Percentiles rank a stretch among this genome's conserved stretches.
These are phyloP conservation scores for Actenoides hombroni DNA, from an alignment of 2,113 vertebrate species.

Conservation along the genomic window DNA sequence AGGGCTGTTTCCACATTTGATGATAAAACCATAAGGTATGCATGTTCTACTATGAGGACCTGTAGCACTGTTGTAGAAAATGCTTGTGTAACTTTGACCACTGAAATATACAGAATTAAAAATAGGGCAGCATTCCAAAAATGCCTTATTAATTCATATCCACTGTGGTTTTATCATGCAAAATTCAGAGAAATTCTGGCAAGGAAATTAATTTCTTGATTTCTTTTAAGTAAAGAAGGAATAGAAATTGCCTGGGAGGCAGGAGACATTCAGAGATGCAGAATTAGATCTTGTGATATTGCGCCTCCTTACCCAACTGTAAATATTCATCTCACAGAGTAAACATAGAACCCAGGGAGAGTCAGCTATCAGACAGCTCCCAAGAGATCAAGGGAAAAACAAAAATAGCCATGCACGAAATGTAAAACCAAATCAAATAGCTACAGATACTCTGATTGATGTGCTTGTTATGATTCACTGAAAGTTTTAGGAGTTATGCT, in stretches of 20 bases:
- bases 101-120: constrained; percentile 33
- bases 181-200: neutral
- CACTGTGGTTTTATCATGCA: neutral
- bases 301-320: neutral
- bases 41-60: constrained; percentile 33
- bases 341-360: neutral
- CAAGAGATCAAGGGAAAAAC: neutral
- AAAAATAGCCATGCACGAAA: neutral
- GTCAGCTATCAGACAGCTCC: neutral
- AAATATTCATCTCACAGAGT: neutral
- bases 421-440: neutral
- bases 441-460: neutral
- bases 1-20: constrained; percentile 63
- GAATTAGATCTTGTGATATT: neutral
- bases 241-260: neutral
- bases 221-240: neutral
- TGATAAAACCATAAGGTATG: constrained; percentile 72
- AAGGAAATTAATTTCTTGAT: neutral
- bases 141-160: neutral
- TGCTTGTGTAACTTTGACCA: neutral
- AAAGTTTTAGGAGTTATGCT: neutral
- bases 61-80: constrained; percentile 46
- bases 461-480: neutral
- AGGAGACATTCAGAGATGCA: neutral
- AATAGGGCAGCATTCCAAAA: constrained; percentile 6